Base-by-base conservation (phyloP, 1,140 invertebrate genomes). In the Ceratosolen fusciceps region DNA sequence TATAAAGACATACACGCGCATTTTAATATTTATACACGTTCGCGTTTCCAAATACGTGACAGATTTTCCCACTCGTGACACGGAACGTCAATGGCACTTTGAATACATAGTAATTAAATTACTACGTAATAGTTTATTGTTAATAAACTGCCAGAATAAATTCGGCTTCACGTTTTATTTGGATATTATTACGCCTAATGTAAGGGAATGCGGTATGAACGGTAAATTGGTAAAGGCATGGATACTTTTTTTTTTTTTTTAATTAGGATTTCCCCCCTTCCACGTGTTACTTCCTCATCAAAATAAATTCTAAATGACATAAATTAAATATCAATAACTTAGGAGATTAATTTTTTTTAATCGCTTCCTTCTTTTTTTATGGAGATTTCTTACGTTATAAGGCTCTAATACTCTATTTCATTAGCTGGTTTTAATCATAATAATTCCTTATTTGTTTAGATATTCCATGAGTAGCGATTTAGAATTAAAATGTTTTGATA, bases 401-500 rank as follows among this genome's bases (percentile, higher is more conserved):
- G 21, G 37, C n/a, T n/a, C n/a, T n/a, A 43, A 34, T 1, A 34
- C 21, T 29, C 26, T 24, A 47, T 52, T 52, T 58, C 10, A 58
- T 58, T 26, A 58, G 1, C 0, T 29, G 14, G 26, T 29, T 58
- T 58, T 26, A 29, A 29, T 26, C 24, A 58, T 26, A 58, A 58
- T 29, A 58, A 58, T 24, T 58, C 37, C 39, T 74, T 19, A 43
- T 74, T 60, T 47, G 34, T 74, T 39, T 47, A n/a, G 52, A 72
- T 74, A 60, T 74, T 43, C 34, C 21, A 47, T 2, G 34, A 21
- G 19, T 31, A 12, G 56, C 10, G 56, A 16, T 31, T 56, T 5
- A 5, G 47, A 37, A 37, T 43, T 74, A 47, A 39, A 49, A 31
- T 76, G 31, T 49, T 67, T 76, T 76, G 39, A 75, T 43, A 21